phyloP scores from a whole-genome alignment of 2,113 vertebrate species.

The Dasypus novemcinctus region DNA sequence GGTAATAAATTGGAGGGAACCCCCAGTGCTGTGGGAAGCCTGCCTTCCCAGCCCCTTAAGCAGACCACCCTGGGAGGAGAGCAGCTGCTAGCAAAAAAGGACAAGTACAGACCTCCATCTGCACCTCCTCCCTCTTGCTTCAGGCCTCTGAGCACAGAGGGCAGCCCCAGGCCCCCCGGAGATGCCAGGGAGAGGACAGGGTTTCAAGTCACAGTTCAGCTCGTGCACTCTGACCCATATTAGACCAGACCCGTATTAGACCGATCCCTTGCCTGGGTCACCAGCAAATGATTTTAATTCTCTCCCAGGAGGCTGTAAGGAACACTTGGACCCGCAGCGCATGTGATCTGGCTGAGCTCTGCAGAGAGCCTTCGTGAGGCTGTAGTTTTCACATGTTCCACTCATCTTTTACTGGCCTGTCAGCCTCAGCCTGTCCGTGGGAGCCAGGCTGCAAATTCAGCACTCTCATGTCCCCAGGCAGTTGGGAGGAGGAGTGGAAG shows the following conservation, averaged over 20 bases:
- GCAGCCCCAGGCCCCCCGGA: not conserved
- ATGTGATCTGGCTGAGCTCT: not conserved
- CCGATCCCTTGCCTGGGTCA: not conserved
- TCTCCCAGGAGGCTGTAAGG: not conserved
- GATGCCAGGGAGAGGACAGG: not conserved
- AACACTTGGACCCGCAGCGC: not conserved
- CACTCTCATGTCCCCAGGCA: not conserved
- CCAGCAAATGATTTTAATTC: slow-evolving; percentile 38
- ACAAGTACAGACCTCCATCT: not conserved
- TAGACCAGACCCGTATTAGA: not conserved
- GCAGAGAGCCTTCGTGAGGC: not conserved
- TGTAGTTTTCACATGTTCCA: not conserved
- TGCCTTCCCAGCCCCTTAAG: slow-evolving; percentile 1
- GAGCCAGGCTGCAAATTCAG: slow-evolving; percentile 23
- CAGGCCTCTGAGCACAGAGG: not conserved
- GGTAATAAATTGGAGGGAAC: slow-evolving; percentile 48
- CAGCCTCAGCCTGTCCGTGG: not conserved
- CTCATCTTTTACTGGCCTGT: slow-evolving; percentile 32
- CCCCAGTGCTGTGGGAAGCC: slow-evolving; percentile 13
- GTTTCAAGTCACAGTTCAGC: slow-evolving; percentile 32
- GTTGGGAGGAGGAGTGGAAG: not conserved
- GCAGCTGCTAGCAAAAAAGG: slow-evolving; percentile 26
- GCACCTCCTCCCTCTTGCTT: not conserved
- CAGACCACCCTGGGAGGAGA: not conserved
- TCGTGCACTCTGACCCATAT: not conserved